Percentiles rank a stretch among this genome's conserved stretches.
Evolutionary conservation across 2,888 invertebrate genomes (phyloP).

Genomic region (Machimus atricapillus): DNA sequence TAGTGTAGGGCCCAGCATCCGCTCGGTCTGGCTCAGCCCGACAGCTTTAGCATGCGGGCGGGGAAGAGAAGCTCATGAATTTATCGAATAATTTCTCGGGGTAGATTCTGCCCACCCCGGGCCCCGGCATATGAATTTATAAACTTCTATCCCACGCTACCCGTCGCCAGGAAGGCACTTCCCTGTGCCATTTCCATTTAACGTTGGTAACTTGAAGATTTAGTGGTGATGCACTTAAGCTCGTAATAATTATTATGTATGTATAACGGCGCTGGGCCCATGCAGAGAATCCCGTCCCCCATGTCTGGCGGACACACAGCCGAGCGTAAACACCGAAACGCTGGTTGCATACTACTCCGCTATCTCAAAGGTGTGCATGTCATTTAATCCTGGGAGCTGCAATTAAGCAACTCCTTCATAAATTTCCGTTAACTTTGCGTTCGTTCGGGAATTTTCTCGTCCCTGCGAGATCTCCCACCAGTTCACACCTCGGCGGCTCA

Average conservation of each 20-base stretch:
- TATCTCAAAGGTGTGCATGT: conserved; percentile 54
- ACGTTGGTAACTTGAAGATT: conserved; percentile 21
- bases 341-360: not conserved
- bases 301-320: not conserved
- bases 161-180: not conserved
- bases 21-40: not conserved
- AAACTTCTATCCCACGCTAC: not conserved
- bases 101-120: not conserved
- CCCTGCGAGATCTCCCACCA: not conserved
- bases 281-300: not conserved
- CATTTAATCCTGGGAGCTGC: conserved; percentile 60
- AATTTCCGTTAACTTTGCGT: conserved; percentile 56
- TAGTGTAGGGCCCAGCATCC: not conserved
- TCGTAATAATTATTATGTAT: conserved; percentile 27
- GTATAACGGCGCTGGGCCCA: not conserved
- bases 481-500: not conserved
- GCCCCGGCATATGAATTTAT: not conserved
- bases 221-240: conserved; percentile 38
- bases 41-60: not conserved
- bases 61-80: not conserved
- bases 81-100: conserved; percentile 30
- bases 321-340: conserved; percentile 22
- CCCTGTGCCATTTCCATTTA: conserved; percentile 26
- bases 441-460: conserved; percentile 48
- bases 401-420: conserved; percentile 62